Evolutionary conservation across 2,797 vertebrate species (phyloP), one percentile per base, ranked within the genome.

Genomic region (Rhodeus uyekii): DNA sequence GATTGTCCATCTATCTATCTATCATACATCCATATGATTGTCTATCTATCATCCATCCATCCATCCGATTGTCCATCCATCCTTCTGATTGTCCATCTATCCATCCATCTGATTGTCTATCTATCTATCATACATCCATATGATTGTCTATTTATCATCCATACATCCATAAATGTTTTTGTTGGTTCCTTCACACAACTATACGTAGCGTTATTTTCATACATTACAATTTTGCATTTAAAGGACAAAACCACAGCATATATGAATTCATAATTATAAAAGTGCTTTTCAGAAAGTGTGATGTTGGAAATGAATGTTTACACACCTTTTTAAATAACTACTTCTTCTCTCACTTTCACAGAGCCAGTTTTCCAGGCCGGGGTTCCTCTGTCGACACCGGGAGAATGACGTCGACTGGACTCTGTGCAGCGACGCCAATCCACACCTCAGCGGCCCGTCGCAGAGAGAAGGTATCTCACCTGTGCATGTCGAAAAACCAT

Each of bases 401-500:
- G 81, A 89, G 55, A 82, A 74, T 22, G 71, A 79, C 32, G 84
- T 84, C 27, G 80, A 53, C 19, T 88, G 86, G 87, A 76, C 87
- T 3, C 63, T 89, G 1, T 86, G 87, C 80, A 39, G 65, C 61
- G 42, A 61, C 24, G 60, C 76, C 13, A 76, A 71, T 76, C 83
- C 83, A 73, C 84, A 87, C 50, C 83, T 77, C 48, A 65, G 76
- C 50, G 78, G 71, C 75, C 76, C 63, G 4, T 19, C 87, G 29
- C 84, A 82, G 44, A 86, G 75, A 32, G 85, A 89, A 88, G 89
- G 89, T 90, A 88, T 73, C 19, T 18, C 80, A 8, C 36, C 34
- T 38, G 16, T 4, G 4, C 6, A 14, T 14, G 22, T 22, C 19
- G 22, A 71, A 58, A 71, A 50, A 53, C 6, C n/a, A 9, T 29